Evolutionary conservation across 1,140 invertebrate species (phyloP).

Genomic region (Drosophila auraria): DNA sequence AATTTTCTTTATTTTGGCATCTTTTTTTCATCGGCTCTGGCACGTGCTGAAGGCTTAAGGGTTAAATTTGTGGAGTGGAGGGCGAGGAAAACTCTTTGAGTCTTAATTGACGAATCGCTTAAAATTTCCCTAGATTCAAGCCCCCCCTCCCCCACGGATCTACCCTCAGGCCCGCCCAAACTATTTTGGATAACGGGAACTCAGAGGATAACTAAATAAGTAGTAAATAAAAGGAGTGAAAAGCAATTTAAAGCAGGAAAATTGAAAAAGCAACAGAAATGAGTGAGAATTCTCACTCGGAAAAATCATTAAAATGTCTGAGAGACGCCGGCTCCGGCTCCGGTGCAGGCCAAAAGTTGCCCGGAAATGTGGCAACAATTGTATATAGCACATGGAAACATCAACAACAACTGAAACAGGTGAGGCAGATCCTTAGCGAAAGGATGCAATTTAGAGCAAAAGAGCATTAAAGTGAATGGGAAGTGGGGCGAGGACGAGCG

Average conservation of each 20-base stretch:
- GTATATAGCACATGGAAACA: constrained; percentile 59
- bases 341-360: constrained; percentile 40
- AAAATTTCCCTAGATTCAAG: constrained; percentile 32
- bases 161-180: constrained; percentile 36
- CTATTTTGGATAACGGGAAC: constrained; percentile 52
- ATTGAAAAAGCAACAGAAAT: constrained; percentile 37
- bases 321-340: constrained; percentile 51
- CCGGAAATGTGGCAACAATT: constrained; percentile 78
- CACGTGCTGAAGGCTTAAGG: constrained; percentile 60
- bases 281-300: constrained; percentile 63
- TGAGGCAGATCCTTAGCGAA: constrained; percentile 37
- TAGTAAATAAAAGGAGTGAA: constrained; percentile 46
- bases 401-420: constrained; percentile 41
- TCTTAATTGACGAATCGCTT: constrained; percentile 75
- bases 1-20: constrained; percentile 34
- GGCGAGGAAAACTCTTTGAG: constrained; percentile 47
- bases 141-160: background rate
- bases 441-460: constrained; percentile 78
- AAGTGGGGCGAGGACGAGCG: constrained; percentile 21
- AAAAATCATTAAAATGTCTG: constrained; percentile 79
- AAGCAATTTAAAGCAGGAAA: constrained; percentile 76
- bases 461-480: constrained; percentile 75
- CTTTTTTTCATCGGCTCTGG: constrained; percentile 26
- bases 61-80: constrained; percentile 35
- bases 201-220: constrained; percentile 39